phyloP scores from a whole-genome alignment of 2,797 vertebrate species.

The Thripadectes ignobilis region DNA sequence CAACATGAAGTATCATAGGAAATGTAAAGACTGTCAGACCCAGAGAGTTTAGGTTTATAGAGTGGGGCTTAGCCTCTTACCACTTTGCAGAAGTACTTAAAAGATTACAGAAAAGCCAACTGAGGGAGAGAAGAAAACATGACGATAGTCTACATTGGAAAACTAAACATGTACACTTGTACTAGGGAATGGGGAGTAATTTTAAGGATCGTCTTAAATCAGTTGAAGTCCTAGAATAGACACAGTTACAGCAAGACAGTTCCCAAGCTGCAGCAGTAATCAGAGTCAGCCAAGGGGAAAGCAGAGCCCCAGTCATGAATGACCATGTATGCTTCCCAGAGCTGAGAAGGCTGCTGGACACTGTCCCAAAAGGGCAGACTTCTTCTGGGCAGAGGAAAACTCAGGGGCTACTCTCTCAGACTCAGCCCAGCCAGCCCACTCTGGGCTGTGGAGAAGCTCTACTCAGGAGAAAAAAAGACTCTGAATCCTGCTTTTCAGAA shows the following conservation, averaged over 20 bases:
- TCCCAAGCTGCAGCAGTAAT: background rate
- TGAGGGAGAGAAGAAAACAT: background rate
- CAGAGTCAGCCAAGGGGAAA: accelerated
- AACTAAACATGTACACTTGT: background rate
- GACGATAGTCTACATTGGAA: background rate
- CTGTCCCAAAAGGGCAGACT: background rate
- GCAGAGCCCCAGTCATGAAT: background rate
- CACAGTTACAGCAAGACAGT: background rate
- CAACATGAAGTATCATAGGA: slow-evolving; percentile 47
- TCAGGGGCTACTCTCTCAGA: background rate
- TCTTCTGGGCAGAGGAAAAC: background rate
- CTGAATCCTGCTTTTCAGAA: background rate
- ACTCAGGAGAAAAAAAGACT: background rate
- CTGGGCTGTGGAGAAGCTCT: background rate
- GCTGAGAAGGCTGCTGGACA: background rate
- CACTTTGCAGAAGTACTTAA: slow-evolving; percentile 19
- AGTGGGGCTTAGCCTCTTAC: slow-evolving; percentile 26
- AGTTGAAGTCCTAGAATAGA: background rate
- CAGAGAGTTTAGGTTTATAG: slow-evolving; percentile 15
- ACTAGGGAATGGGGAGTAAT: background rate
- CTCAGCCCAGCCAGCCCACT: background rate
- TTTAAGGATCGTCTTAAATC: background rate
- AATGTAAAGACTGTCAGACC: slow-evolving; percentile 30
- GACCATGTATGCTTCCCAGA: accelerated
- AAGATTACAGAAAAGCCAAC: slow-evolving; percentile 53